Evolutionary conservation across 2,888 invertebrate genomes (phyloP).

Genomic region (Amiota minor): DNA sequence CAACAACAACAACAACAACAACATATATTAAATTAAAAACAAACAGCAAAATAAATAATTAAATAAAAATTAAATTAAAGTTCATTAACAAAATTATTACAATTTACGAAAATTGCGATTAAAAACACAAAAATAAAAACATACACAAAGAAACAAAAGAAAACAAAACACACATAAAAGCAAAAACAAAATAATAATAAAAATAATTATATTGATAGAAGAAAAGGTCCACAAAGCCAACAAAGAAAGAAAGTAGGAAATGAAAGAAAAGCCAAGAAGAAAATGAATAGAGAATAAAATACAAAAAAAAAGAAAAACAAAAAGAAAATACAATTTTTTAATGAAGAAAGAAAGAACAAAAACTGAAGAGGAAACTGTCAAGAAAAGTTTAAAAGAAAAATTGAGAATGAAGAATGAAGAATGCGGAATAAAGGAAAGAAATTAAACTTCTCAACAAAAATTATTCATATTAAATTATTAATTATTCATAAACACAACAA

Average conservation of each 20-base stretch:
- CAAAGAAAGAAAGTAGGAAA: too few relatives aligned
- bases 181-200: neutral
- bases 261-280: neutral
- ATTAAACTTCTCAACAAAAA: too few relatives aligned
- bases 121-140: neutral
- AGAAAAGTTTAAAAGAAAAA: conserved; percentile 32
- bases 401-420: neutral
- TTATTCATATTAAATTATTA: conserved; percentile 26
- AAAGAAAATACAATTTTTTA: neutral
- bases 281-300: neutral
- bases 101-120: neutral
- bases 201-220: neutral
- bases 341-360: neutral
- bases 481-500: conserved; percentile 3
- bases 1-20: conserved; percentile 18
- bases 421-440: neutral
- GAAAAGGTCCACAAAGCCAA: neutral
- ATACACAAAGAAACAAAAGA: neutral
- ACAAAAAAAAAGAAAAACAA: neutral
- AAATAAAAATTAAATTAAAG: neutral
- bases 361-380: conserved; percentile 15
- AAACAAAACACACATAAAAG: neutral
- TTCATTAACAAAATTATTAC: neutral
- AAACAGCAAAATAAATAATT: neutral
- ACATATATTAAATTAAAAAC: conserved; percentile 32